Evolutionary conservation across 2,113 vertebrate species (phyloP).

Genomic region (Tupaia tana): DNA sequence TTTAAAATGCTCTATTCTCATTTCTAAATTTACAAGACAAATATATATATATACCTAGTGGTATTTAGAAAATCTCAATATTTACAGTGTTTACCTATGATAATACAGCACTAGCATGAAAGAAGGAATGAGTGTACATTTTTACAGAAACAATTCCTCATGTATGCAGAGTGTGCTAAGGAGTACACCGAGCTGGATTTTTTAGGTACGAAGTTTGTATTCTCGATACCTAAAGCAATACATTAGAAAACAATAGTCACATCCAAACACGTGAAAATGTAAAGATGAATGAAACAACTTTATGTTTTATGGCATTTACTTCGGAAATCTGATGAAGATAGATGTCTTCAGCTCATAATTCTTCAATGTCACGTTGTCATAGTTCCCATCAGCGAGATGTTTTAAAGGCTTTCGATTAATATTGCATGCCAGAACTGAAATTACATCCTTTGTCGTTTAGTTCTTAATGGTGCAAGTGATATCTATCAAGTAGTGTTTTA

Average conservation of each 20-base stretch:
- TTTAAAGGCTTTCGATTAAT: slow-evolving; percentile 95
- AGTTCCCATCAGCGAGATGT: slow-evolving; percentile 91
- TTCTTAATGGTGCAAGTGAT: slow-evolving; percentile 93
- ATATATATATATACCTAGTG: not conserved
- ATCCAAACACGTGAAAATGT: slow-evolving; percentile 86
- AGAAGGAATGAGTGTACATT: not conserved
- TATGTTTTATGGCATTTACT: slow-evolving; percentile 91
- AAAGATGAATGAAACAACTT: slow-evolving; percentile 90
- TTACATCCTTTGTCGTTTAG: slow-evolving; percentile 93
- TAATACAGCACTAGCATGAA: not conserved
- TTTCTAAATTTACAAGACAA: slow-evolving; percentile 48
- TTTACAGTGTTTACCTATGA: not conserved
- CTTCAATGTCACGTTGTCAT: slow-evolving; percentile 95
- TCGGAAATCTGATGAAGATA: slow-evolving; percentile 94
- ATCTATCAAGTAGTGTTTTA: slow-evolving; percentile 92
- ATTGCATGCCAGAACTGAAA: slow-evolving; percentile 92
- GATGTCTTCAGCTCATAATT: slow-evolving; percentile 91
- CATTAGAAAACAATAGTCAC: slow-evolving; percentile 76
- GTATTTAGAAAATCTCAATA: slow-evolving; percentile 55
- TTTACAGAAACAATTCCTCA: not conserved
- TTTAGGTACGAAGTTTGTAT: slow-evolving; percentile 57
- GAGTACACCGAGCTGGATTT: not conserved
- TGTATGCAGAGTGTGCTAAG: not conserved
- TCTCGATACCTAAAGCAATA: slow-evolving; percentile 78
- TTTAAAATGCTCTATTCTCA: slow-evolving; percentile 52